phyloP scores from a whole-genome alignment of 1,140 invertebrate species.

The Magallana gigas region DNA sequence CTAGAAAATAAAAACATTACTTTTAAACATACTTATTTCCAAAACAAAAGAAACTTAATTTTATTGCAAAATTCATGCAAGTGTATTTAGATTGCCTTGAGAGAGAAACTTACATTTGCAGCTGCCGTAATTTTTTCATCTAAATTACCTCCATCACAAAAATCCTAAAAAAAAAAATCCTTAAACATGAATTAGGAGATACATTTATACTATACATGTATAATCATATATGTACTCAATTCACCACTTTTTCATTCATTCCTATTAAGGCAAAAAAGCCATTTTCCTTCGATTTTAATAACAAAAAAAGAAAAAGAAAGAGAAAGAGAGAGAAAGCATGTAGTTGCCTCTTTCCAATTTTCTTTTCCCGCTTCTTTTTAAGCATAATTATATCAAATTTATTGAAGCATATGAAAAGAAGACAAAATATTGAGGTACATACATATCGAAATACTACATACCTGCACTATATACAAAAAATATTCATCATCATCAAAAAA shows the following conservation, averaged over 20 bases:
- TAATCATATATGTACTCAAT: background rate
- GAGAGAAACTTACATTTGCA: constrained; percentile 55
- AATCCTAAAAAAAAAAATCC: constrained; percentile 68
- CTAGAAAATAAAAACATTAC: constrained; percentile 60
- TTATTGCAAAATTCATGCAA: too few relatives aligned
- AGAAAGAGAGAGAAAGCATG: too few relatives aligned
- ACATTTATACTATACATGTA: background rate
- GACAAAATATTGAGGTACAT: background rate
- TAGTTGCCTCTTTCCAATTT: too few relatives aligned
- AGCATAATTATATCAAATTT: too few relatives aligned
- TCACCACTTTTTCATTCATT: background rate
- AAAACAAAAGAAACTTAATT: background rate
- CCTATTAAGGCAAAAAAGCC: too few relatives aligned
- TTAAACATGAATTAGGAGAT: background rate
- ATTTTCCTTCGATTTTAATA: too few relatives aligned
- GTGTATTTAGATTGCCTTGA: too few relatives aligned
- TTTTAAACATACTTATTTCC: background rate
- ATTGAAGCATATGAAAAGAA: too few relatives aligned
- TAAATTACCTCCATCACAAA: constrained; percentile 77
- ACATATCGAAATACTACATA: constrained; percentile 45
- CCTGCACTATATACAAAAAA: constrained; percentile 74
- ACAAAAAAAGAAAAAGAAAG: too few relatives aligned
- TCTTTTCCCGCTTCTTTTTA: too few relatives aligned
- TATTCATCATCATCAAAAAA: constrained; percentile 73
- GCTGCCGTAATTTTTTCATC: constrained; percentile 74